phyloP scores from a whole-genome alignment of 2,888 invertebrate genomes.

The Clostera curtula region DNA sequence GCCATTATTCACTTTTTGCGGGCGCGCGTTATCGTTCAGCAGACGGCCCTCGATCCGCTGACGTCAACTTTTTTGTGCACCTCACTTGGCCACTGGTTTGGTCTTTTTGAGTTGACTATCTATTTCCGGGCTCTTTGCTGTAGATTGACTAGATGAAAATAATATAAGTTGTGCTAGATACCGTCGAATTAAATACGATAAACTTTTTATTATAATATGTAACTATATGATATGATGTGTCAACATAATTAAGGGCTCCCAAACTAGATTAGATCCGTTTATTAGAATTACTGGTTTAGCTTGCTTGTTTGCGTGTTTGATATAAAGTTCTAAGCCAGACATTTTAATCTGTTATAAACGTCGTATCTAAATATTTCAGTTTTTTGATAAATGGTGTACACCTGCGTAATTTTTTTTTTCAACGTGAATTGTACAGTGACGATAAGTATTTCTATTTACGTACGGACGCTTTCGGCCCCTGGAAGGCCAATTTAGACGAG shows the following conservation, averaged over 20 bases:
- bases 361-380: too few species aligned
- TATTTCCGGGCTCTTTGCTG: conserved; percentile 40
- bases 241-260: too few species aligned
- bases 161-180: conserved; percentile 27
- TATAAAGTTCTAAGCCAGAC: too few species aligned
- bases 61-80: conserved; percentile 50
- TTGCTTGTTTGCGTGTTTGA: conserved; percentile 17
- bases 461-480: conserved; percentile 26
- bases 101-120: conserved; percentile 47
- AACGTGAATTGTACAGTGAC: too few species aligned
- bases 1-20: conserved; percentile 62
- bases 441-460: too few species aligned
- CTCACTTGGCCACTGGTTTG: conserved; percentile 41
- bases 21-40: conserved; percentile 32
- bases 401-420: too few species aligned
- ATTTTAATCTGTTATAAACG: too few species aligned
- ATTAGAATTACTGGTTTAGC: too few species aligned
- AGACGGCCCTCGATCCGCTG: conserved; percentile 39
- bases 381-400: too few species aligned
- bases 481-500: conserved; percentile 41
- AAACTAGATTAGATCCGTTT: too few species aligned
- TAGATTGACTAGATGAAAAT: conserved; percentile 27
- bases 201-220: too few species aligned
- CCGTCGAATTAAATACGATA: conserved; percentile 21
- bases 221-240: too few species aligned